Conservation (phyloP, 2,797 vertebrate genomes). For the Eremophila alpestris region DNA sequence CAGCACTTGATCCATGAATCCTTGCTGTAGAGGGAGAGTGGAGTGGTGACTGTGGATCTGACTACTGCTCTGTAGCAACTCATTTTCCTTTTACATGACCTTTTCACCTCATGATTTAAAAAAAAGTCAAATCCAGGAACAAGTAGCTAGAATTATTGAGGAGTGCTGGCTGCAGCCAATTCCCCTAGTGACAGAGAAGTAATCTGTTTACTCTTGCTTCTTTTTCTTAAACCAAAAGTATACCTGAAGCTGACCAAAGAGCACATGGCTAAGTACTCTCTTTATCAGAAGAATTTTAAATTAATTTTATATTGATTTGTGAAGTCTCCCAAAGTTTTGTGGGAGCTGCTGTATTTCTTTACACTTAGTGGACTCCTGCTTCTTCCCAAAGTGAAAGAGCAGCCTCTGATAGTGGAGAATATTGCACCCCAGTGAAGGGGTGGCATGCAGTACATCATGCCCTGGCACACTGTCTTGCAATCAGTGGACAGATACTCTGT, state of each 20-base stretch:
- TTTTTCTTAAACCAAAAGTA: background rate
- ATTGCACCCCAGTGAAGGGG: background rate
- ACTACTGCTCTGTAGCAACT: background rate
- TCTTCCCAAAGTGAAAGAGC: background rate
- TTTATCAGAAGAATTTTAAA: background rate
- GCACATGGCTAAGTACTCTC: background rate
- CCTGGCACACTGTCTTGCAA: background rate
- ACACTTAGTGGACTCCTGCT: fast-evolving
- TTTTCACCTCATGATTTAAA: background rate
- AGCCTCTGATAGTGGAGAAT: background rate
- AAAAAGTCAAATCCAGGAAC: background rate
- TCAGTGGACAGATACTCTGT: background rate
- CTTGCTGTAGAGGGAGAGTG: background rate
- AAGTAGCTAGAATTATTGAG: background rate
- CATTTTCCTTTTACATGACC: background rate
- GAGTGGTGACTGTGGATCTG: background rate
- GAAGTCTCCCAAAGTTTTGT: background rate
- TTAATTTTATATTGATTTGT: background rate
- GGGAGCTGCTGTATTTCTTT: background rate
- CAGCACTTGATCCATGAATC: background rate
- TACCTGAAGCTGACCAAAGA: background rate
- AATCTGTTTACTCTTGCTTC: background rate
- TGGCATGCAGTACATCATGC: background rate
- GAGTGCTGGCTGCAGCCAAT: background rate
- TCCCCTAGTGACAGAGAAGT: background rate